Evolutionary conservation across 2,113 vertebrate species (phyloP).

Genomic region (Oryzias melastigma): DNA sequence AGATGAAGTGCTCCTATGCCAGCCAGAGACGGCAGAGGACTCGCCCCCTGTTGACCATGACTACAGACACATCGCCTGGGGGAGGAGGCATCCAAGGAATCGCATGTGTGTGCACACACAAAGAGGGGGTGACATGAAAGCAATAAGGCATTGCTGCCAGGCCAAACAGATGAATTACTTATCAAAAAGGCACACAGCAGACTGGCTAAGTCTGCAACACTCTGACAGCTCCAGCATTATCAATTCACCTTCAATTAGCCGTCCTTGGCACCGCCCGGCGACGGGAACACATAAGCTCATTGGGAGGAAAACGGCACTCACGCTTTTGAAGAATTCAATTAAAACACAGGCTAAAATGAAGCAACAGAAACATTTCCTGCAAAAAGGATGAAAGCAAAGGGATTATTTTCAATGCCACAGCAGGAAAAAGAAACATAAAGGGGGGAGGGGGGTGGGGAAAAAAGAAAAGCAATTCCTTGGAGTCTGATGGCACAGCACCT

Average conservation of each 20-base stretch:
- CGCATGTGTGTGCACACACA: slow-evolving; percentile 17
- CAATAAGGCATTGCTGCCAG: slow-evolving; percentile 64
- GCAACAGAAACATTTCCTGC: slow-evolving; percentile 21
- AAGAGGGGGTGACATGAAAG: slow-evolving; percentile 60
- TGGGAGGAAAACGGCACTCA: slow-evolving; percentile 44
- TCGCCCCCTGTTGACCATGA: slow-evolving; percentile 62
- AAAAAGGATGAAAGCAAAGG: slow-evolving; percentile 54
- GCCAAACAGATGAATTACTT: slow-evolving; percentile 74
- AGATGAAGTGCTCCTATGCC: slow-evolving; percentile 46
- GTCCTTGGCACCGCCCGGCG: slow-evolving; percentile 45
- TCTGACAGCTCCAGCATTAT: slow-evolving; percentile 58
- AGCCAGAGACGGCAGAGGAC: slow-evolving; percentile 52
- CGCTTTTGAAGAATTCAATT: slow-evolving; percentile 59
- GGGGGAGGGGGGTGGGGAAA: neutral
- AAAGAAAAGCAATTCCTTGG: slow-evolving; percentile 34
- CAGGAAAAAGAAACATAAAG: slow-evolving; percentile 25
- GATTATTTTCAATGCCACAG: slow-evolving; percentile 60
- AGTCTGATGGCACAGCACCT: slow-evolving; percentile 70
- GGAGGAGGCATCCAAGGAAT: slow-evolving; percentile 54
- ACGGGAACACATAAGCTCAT: slow-evolving; percentile 37
- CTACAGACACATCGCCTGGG: slow-evolving; percentile 63
- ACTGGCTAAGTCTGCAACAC: slow-evolving; percentile 54
- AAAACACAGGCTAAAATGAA: slow-evolving; percentile 30
- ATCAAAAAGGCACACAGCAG: slow-evolving; percentile 63
- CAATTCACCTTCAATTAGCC: slow-evolving; percentile 73